Base-by-base conservation (phyloP, 2,888 invertebrate genomes). In the Eupeodes luniger region DNA sequence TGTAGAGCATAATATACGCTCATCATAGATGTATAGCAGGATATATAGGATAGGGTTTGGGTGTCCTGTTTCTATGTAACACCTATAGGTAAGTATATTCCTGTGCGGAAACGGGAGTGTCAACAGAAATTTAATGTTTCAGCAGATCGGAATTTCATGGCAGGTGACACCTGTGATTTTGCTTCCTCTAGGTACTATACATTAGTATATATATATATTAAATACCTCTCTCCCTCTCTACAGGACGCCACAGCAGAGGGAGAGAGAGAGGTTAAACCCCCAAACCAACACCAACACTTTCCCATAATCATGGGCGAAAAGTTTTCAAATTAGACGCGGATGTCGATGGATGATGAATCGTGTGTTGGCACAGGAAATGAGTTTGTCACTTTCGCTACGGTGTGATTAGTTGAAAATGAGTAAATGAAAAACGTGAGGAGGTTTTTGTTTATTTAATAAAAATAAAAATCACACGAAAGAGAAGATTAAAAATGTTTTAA, bases 151-250 rank as follows among this genome's bases (percentile, higher is more conserved):
- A 81, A 78, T 78, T 81, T 74, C 81, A 81, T 85, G 77, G 49
- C 83, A 76, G 76, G 79, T 72, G 76, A 81, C 88, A 88, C 85
- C 88, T 81, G 88, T 78, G 88, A 88, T 81, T 88, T 88, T 80
- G 27, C 36, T 61, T 19, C 51, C 62, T 61, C 12, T 10, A 47
- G 7, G 11, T 4, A 1, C 12, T 53, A 53, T 51, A n/a, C 4
- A n/a, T 6, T 0, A 7, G n/a, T n/a, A n/a, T 7, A 1, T n/a
- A n/a, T n/a, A 51, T 2, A 19, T 53, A 55, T 55, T 9, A 40
- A 40, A 40, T 40, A 40, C 27, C 27, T 40, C 40, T 9, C 40
- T 40, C 40, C 40, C 40, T 40, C 40, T 40, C 40, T 40, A 40
- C 40, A 7, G 40, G 40, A 40, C 9, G 5, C 40, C 40, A 40